Evolutionary conservation across 2,888 invertebrate species (phyloP), one percentile per base, ranked within the genome.

Genomic region (Trisateles emortualis): DNA sequence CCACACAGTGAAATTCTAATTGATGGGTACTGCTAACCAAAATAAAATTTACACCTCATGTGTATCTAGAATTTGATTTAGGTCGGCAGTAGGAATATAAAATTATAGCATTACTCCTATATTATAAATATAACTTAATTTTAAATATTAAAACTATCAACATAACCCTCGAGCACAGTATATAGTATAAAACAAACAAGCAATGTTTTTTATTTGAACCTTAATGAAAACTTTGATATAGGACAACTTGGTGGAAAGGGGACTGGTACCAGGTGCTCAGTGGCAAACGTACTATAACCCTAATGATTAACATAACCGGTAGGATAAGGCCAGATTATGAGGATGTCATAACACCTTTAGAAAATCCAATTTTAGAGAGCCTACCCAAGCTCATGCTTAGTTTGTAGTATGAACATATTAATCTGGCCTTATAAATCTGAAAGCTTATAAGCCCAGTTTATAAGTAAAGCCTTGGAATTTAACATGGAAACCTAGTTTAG

Each of bases 241-340:
- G 29, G 13, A 2, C n/a, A 36, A 26, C 17, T 36, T 6, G 38
- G 16, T 13, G 30, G 26, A 44, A 52, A 52, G 30, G 40, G 16
- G n/a, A n/a, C 8, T 2, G 38, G 33, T 35, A 42, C 43, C 55
- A 52, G 55, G 47, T 59, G 55, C 30, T 35, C 6, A 39, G 49
- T 19, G 48, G 46, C 24, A 43, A 41, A 8, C n/a, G 3, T 33
- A n/a, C n/a, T 38, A 24, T 54, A 54, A 63, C 59, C 63, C 44
- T 39, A 26, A 43, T 35, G 46, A 50, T 56, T 50, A 45, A 47
- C 56, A 59, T 59, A 63, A 61, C 45, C 36, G 14, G 22, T 39
- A 8, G 39, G 19, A 39, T 39, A 39, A 36, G 3, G 6, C 22
- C 19, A 22, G 43, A 44, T 44, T 44, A 44, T 22, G 19, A 17